Base-by-base conservation (phyloP, 2,888 invertebrate genomes). In the Cartodere bifasciata region DNA sequence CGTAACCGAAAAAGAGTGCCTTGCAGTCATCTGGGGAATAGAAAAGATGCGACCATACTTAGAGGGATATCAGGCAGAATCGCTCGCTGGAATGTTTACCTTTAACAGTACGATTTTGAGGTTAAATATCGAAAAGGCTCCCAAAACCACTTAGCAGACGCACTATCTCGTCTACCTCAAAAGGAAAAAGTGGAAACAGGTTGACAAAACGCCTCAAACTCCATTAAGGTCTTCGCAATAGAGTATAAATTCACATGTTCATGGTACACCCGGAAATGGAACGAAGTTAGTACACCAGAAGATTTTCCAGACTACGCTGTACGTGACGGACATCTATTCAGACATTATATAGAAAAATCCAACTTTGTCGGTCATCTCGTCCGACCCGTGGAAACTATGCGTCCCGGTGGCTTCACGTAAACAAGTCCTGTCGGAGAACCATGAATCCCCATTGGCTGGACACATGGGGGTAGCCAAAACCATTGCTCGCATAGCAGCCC, bases 401-500 rank as follows among this genome's bases (percentile, higher is more conserved):
- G 27, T 43, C 3, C 37, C 39, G 1, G 28, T 12, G 13, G 17
- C 16, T 5, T 17, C 14, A 4, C 17, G 34, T 13, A 5, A 6
- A 5, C 7, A 3, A 9, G 11, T 39, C 10, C 11, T 39, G n/a
- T n/a, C 15, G 9, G 35, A 32, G 27, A 29, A 29, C 24, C 39
- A 46, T 28, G 38, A 44, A 29, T 30, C 23, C 14, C 35, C 43
- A 2, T 34, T 35, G 9, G 44, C 45, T 2, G 47, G 48, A 3
- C 49, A 49, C 29, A 12, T 44, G 22, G 47, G 47, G 5, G 41
- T 43, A 4, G 33, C 41, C 11, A 52, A 48, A 35, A 42, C 45
- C 4, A 27, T 39, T 7, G 30, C 29, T 7, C 25, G 42, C 12
- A 34, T 51, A 12, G 37, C 42, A 3, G 26, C n/a, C 6, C 17